Evolutionary conservation across 2,888 invertebrate genomes (phyloP), one percentile per base, ranked within the genome.

Genomic region (Idaea biselata): DNA sequence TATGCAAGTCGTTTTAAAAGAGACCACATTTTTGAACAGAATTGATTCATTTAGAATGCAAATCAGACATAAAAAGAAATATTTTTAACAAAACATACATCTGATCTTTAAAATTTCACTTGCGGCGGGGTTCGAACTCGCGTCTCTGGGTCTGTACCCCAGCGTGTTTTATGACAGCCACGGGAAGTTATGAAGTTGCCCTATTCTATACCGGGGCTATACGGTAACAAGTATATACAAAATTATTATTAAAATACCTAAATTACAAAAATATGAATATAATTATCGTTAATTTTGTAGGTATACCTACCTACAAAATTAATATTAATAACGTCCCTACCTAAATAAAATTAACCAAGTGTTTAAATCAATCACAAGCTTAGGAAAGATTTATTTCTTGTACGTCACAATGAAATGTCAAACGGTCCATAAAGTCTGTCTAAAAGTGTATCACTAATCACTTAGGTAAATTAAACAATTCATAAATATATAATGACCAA

Each of bases 401-500:
- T 44, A 44, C 44, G 44, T 44, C 44, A 1, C 14, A 44, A 14
- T 44, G 14, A 44, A 44, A 44, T 44, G 44, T 44, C 44, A 44
- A 44, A 14, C 44, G 8, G 14, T 44, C 8, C 44, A 44, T 44
- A 44, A 44, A 14, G 11, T 44, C 14, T 44, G 44, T 44, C 44
- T 44, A 44, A 8, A 44, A 44, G 44, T 44, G 44, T 44, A 11
- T 44, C 8, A 44, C 44, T 44, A 44, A 44, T 44, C 6, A 44
- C 14, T 44, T 44, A 44, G 14, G n/a, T n/a, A n/a, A n/a, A 44
- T 44, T 44, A 44, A 44, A 44, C 44, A 56, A 18, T 56, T 56
- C 18, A 56, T 56, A 56, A 56, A 56, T 56, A 56, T 18, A 56
- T 56, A 56, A 56, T 56, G 56, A 56, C 17, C 56, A 18, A 56